Percentiles rank a stretch among this genome's conserved stretches.
phyloP scores from a whole-genome alignment of 2,797 vertebrate species.

The Masticophis lateralis region DNA sequence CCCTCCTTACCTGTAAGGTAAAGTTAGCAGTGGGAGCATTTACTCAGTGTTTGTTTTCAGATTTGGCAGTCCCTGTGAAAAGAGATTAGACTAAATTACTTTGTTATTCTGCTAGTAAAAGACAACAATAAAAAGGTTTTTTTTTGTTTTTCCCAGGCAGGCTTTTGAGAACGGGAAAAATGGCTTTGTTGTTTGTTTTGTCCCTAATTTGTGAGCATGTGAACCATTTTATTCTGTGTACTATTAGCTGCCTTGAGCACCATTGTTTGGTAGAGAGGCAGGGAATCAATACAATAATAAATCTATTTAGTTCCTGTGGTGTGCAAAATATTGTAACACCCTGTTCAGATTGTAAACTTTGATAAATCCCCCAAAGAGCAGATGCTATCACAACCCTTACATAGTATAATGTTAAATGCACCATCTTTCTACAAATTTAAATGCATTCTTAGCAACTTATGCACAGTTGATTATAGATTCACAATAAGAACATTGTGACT shows the following conservation, averaged over 20 bases:
- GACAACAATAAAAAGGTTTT: neutral
- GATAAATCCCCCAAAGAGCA: neutral
- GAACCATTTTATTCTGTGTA: neutral
- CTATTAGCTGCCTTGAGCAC: neutral
- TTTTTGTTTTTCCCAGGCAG: neutral
- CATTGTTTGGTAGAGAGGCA: neutral
- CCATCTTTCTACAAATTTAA: neutral
- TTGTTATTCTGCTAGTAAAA: neutral
- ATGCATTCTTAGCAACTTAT: neutral
- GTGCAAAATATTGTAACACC: neutral
- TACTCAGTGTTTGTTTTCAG: neutral
- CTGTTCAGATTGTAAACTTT: neutral
- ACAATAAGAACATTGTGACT: neutral
- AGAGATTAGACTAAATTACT: neutral
- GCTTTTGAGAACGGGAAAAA: neutral
- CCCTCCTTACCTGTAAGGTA: neutral
- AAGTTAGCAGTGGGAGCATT: neutral
- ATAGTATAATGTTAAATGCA: neutral
- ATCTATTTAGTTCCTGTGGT: neutral
- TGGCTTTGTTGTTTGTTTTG: neutral
- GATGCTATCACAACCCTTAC: neutral
- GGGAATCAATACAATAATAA: neutral
- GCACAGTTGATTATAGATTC: neutral
- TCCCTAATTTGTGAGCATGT: neutral
- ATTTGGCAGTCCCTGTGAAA: neutral